phyloP scores from a whole-genome alignment of 2,888 invertebrate species.

The Eurytoma californica region DNA sequence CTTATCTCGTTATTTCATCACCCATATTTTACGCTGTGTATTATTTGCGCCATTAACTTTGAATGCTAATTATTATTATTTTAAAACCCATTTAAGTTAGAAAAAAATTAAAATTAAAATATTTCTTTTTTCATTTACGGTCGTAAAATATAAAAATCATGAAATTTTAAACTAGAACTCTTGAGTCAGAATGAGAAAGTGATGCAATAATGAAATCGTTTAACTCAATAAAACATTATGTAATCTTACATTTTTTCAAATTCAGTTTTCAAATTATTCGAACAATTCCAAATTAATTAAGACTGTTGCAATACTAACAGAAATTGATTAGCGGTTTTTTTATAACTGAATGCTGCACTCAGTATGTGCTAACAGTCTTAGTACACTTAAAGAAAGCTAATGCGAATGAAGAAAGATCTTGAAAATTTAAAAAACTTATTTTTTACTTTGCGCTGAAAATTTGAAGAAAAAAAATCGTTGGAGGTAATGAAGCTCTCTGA shows the following conservation, averaged over 20 bases:
- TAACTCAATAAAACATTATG: no score
- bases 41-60: no score
- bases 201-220: no score
- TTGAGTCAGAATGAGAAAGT: no score
- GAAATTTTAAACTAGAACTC: no score
- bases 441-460: constrained; percentile 50
- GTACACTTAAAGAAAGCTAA: constrained; percentile 20
- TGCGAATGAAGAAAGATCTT: constrained; percentile 50
- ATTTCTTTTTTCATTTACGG: no score
- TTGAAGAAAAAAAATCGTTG: constrained; percentile 34
- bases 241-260: not conserved
- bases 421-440: constrained; percentile 48
- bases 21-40: no score
- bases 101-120: no score
- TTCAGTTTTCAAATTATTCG: constrained; percentile 29
- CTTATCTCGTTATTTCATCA: no score
- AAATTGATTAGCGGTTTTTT: constrained; percentile 26
- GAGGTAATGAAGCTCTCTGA: constrained; percentile 49
- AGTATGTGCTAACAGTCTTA: constrained; percentile 34
- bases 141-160: no score
- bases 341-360: constrained; percentile 20
- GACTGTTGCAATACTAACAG: constrained; percentile 30
- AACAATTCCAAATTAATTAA: constrained; percentile 23
- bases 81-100: no score
- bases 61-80: no score